Conservation (phyloP, 1,140 invertebrate genomes). For the Diorhabda elongata region DNA sequence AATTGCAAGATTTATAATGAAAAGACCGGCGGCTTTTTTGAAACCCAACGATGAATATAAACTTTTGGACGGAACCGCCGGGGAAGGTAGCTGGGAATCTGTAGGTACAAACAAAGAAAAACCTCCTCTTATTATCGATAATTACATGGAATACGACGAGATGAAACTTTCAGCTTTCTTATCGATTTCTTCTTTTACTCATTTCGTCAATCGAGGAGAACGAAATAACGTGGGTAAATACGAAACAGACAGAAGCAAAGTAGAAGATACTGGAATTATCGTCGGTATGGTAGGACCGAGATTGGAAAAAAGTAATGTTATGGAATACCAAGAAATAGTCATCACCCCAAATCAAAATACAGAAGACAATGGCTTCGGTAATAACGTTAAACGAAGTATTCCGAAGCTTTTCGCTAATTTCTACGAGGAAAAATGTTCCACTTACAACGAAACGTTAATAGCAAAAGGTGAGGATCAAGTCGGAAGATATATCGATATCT, state of each 20-base stretch:
- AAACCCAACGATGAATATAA: constrained; percentile 50
- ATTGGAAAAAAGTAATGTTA: constrained; percentile 46
- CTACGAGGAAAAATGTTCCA: constrained; percentile 32
- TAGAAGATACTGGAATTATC: constrained; percentile 35
- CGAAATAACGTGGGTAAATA: constrained; percentile 32
- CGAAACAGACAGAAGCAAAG: constrained; percentile 17
- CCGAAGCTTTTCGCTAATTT: constrained; percentile 41
- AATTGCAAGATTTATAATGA: constrained; percentile 55
- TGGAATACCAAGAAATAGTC: constrained; percentile 52
- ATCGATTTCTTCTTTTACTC: constrained; percentile 34
- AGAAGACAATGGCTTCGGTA: constrained; percentile 46
- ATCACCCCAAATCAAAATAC: constrained; percentile 48
- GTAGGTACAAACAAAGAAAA: constrained; percentile 47
- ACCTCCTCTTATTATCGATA: constrained; percentile 40
- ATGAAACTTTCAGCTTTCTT: constrained; percentile 38
- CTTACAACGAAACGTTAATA: constrained; percentile 26
- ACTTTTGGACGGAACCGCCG: constrained; percentile 50
- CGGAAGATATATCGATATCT: constrained; percentile 18
- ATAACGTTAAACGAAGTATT: constrained; percentile 44
- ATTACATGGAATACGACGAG: constrained; percentile 38
- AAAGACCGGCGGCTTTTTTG: constrained; percentile 55
- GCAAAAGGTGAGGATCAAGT: constrained; percentile 8
- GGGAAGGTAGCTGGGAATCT: constrained; percentile 48
- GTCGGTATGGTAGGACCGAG: constrained; percentile 49
- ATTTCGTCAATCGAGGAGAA: constrained; percentile 36